Conservation (phyloP, 1,140 invertebrate species). For the Meloidogyne floridensis region DNA sequence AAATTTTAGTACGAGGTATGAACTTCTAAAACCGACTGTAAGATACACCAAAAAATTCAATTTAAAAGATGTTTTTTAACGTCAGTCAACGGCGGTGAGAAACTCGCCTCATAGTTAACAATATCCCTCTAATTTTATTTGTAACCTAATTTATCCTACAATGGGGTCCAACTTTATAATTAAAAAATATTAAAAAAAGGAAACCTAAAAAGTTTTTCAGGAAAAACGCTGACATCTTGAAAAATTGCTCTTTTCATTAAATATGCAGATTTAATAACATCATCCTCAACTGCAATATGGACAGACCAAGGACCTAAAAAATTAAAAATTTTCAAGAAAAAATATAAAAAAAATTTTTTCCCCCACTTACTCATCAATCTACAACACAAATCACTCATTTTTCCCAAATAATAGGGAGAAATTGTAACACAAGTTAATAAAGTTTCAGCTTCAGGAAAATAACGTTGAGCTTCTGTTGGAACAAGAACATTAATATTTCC, state of each 20-base stretch:
- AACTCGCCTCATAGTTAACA: no score
- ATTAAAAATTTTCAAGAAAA: slow-evolving; percentile 9
- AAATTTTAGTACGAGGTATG: no score
- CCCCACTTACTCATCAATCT: slow-evolving; percentile 35
- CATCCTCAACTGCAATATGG: slow-evolving; percentile 37
- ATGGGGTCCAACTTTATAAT: no score
- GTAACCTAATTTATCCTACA: no score
- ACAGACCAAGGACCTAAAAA: slow-evolving; percentile 38
- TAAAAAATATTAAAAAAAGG: background rate
- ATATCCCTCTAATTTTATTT: no score
- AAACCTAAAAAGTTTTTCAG: slow-evolving; percentile 42
- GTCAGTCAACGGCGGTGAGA: no score
- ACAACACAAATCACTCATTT: slow-evolving; percentile 34
- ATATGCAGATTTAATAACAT: slow-evolving; percentile 29
- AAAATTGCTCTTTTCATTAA: slow-evolving; percentile 24
- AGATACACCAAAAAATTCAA: no score
- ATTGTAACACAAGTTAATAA: slow-evolving; percentile 3
- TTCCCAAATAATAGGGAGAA: slow-evolving; percentile 27
- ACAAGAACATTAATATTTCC: slow-evolving; percentile 68
- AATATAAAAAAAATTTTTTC: background rate
- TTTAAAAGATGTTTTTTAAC: no score
- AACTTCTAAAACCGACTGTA: no score
- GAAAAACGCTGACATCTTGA: slow-evolving; percentile 29
- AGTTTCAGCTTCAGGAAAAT: slow-evolving; percentile 20
- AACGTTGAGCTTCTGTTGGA: slow-evolving; percentile 24